Conservation (phyloP, 2,113 vertebrate genomes). For the Hiodon tergisus region DNA sequence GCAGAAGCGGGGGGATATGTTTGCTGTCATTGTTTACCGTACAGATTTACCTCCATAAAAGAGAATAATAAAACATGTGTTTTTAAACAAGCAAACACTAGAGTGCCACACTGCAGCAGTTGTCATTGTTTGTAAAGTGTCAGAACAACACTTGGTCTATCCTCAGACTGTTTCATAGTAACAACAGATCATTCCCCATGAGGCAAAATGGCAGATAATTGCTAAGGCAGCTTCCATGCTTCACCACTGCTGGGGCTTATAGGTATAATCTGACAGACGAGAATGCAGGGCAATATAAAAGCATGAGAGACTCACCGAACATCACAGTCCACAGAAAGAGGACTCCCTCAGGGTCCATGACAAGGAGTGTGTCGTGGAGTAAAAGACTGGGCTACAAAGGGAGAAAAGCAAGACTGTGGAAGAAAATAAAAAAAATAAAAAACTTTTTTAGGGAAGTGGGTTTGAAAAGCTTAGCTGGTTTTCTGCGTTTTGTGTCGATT, state of each 20-base stretch:
- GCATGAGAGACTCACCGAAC: constrained; percentile 45
- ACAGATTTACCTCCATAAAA: background rate
- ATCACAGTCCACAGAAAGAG: constrained; percentile 32
- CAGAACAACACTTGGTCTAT: background rate
- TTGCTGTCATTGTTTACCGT: background rate
- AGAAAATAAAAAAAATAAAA: background rate
- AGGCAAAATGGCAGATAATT: background rate
- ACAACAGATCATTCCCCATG: background rate
- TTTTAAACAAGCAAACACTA: background rate
- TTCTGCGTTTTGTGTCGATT: no score
- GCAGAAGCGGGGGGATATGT: constrained; percentile 2
- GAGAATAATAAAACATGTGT: background rate
- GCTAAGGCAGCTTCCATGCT: background rate
- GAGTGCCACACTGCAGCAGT: background rate
- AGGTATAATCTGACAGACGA: background rate
- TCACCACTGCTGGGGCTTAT: background rate
- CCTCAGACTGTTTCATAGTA: no score
- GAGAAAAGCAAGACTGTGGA: constrained; percentile 37
- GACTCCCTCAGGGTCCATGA: constrained; percentile 42
- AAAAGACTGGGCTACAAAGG: constrained; percentile 18
- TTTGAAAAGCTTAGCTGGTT: no score
- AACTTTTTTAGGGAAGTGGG: no score
- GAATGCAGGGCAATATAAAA: background rate
- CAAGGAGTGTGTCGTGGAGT: constrained; percentile 38
- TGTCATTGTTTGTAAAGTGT: background rate